Evolutionary conservation across 2,113 vertebrate species (phyloP).

Genomic region (Fukomys damarensis): DNA sequence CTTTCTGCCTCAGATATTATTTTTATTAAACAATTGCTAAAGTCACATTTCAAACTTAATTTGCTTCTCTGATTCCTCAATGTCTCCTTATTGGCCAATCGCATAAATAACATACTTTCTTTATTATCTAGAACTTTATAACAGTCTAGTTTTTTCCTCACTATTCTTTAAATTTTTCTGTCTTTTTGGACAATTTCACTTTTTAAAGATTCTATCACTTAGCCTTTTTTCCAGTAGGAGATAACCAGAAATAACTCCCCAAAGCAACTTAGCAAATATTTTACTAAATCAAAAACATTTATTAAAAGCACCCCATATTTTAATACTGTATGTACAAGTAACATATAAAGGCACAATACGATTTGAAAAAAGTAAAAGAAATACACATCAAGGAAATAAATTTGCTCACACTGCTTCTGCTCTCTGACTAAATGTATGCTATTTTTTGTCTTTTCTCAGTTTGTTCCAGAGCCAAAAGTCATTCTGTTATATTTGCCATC

Average conservation of each 20-base stretch:
- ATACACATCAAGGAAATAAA: not conserved
- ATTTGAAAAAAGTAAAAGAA: slow-evolving; percentile 11
- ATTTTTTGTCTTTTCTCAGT: not conserved
- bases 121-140: not conserved
- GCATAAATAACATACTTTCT: not conserved
- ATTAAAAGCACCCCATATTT: not conserved
- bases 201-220: not conserved
- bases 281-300: not conserved
- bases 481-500: not conserved
- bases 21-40: not conserved
- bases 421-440: not conserved
- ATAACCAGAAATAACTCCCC: not conserved
- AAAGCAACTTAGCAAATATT: not conserved
- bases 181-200: not conserved
- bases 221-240: not conserved
- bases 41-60: not conserved
- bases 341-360: not conserved
- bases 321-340: not conserved
- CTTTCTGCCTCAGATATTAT: not conserved
- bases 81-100: not conserved
- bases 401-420: not conserved
- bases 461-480: not conserved
- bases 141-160: not conserved
- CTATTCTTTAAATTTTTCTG: not conserved
- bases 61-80: not conserved